Evolutionary conservation across 2,888 invertebrate genomes (phyloP), one percentile per base, ranked within the genome.

Genomic region (Stegana nigrithorax): DNA sequence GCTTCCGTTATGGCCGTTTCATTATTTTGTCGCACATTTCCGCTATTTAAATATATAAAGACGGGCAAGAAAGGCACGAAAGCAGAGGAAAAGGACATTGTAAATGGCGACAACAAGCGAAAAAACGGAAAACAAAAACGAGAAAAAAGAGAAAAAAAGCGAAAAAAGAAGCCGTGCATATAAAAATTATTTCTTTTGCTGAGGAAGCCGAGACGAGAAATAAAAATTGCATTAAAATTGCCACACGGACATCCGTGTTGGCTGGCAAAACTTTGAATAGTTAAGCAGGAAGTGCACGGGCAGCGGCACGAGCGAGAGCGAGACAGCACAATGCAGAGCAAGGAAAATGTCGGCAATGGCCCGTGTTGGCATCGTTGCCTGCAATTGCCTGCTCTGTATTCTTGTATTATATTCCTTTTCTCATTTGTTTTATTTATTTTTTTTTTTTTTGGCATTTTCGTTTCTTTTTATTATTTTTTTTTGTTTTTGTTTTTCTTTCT

Each of bases 201-300:
- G 39, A 50, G 45, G 14, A 59, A 21, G 19, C 17, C 25, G 29
- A 53, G 68, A 69, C 74, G 74, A 68, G 77, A 67, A 75, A 78
- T 78, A 76, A 76, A 76, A 80, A 80, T 78, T 76, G 76, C 80
- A 76, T 76, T 78, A 78, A 80, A 76, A 80, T 70, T 71, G 80
- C 75, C 64, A 67, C 71, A 69, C 80, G 76, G 76, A 76, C 74
- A 76, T 76, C 76, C 76, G 80, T 63, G 50, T 50, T 50, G 50
- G 50, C 53, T 55, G 47, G 32, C 53, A 55, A 55, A 50, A 55
- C 32, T 55, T 55, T 55, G 32, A 55, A 55, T 55, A 55, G 53
- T 55, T 26, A 55, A 55, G 36, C 32, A 55, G 32, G 53, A 55
- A 55, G 53, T 36, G 36, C n/a, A 55, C 32, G 36, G 36, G 53